phyloP scores from a whole-genome alignment of 2,113 vertebrate species.

The Myiopsitta monachus region DNA sequence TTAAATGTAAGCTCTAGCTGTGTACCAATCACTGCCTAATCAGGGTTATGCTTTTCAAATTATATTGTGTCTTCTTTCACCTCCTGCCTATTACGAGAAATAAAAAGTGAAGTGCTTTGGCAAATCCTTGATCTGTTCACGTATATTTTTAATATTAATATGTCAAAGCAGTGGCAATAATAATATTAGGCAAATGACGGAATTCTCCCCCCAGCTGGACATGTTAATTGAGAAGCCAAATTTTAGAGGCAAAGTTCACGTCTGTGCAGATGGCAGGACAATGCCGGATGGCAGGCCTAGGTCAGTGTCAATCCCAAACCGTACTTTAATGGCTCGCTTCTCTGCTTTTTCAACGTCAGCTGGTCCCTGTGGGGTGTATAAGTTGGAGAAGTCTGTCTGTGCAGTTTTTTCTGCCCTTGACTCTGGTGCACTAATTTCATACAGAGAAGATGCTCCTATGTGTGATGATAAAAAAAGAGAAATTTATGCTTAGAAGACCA shows the following conservation, averaged over 20 bases:
- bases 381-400: conserved; percentile 66
- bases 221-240: conserved; percentile 96
- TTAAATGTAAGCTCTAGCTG: conserved; percentile 70
- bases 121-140: conserved; percentile 74
- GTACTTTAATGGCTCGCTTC: conserved; percentile 85
- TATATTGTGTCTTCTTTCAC: conserved; percentile 79
- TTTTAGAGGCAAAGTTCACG: conserved; percentile 92
- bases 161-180: conserved; percentile 84
- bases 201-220: conserved; percentile 95
- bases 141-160: conserved; percentile 88
- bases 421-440: conserved; percentile 71
- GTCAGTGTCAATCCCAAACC: conserved; percentile 89
- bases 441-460: conserved; percentile 28
- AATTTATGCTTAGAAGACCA: background rate
- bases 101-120: conserved; percentile 78
- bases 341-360: conserved; percentile 73
- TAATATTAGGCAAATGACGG: conserved; percentile 90
- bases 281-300: conserved; percentile 82
- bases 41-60: conserved; percentile 80
- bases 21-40: conserved; percentile 75
- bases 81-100: conserved; percentile 80
- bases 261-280: conserved; percentile 94
- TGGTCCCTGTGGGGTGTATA: conserved; percentile 77
- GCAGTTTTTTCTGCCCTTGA: conserved; percentile 80
- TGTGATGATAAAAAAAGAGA: background rate